Evolutionary conservation across 2,113 vertebrate genomes (phyloP).

Genomic region (Chitala chitala): DNA sequence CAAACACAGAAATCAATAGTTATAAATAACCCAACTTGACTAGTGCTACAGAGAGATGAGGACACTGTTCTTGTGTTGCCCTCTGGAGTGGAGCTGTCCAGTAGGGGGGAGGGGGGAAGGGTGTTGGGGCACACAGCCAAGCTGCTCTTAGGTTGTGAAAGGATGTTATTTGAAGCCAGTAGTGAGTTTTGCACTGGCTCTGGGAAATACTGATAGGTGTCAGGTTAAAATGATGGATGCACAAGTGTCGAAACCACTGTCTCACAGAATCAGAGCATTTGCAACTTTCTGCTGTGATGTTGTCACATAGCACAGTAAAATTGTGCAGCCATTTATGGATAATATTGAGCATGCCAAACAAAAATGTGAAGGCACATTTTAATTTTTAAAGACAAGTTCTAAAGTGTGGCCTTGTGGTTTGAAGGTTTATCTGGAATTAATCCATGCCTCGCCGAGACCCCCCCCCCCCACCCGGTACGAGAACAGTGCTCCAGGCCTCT

Average conservation of each 20-base stretch:
- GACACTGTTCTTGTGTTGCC: background rate
- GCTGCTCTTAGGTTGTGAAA: background rate
- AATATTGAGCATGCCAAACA: background rate
- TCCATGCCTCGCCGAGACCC: background rate
- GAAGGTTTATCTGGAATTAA: background rate
- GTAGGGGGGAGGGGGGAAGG: background rate
- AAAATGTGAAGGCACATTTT: background rate
- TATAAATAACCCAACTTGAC: conserved; percentile 19
- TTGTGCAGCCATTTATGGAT: background rate
- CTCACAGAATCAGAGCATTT: background rate
- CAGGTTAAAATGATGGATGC: background rate
- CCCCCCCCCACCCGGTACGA: background rate
- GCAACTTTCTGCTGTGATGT: background rate
- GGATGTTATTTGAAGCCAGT: background rate
- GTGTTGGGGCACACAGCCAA: background rate
- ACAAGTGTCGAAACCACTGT: background rate
- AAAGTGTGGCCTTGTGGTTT: background rate
- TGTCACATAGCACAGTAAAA: background rate
- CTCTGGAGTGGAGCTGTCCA: conserved; percentile 13
- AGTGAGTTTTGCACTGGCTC: background rate
- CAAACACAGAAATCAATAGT: conserved; percentile 7
- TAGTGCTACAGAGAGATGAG: conserved; percentile 1
- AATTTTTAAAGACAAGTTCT: background rate
- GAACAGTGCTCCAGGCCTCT: background rate
- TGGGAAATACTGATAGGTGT: background rate